These are phyloP conservation scores for Nezara viridula DNA, from an alignment of 2,888 invertebrate species.

Conservation along the genomic window DNA sequence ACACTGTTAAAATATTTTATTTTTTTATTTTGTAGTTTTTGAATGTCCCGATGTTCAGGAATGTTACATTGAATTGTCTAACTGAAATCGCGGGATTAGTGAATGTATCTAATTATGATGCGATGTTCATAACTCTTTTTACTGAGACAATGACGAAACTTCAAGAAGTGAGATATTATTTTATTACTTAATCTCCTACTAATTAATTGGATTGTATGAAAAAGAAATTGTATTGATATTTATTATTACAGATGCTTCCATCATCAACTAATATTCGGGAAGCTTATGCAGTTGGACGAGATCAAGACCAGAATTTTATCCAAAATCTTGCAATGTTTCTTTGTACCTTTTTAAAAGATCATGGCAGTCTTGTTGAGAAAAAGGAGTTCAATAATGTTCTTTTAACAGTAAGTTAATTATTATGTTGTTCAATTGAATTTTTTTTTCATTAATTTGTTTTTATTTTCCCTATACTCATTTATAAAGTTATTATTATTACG, in stretches of 20 bases:
- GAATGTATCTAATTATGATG: constrained; percentile 90
- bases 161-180: constrained; percentile 73
- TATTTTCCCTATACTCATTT: too few relatives aligned
- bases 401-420: constrained; percentile 72
- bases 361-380: constrained; percentile 89
- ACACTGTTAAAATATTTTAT: background rate
- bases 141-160: constrained; percentile 93
- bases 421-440: background rate
- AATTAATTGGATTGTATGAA: background rate
- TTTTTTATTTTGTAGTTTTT: constrained; percentile 78
- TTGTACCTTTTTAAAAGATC: constrained; percentile 96
- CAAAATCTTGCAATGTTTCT: constrained; percentile 98
- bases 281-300: constrained; percentile 93
- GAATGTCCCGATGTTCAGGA: constrained; percentile 97
- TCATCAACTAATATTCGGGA: constrained; percentile 91
- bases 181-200: background rate
- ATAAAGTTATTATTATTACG: too few relatives aligned
- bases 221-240: background rate
- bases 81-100: constrained; percentile 95
- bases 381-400: constrained; percentile 80
- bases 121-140: constrained; percentile 91
- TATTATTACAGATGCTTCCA: constrained; percentile 81
- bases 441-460: background rate
- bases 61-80: constrained; percentile 97
- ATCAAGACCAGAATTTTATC: constrained; percentile 98